These are phyloP conservation scores for Punctoribates punctum DNA, from an alignment of 2,888 invertebrate genomes.

Conservation along the genomic window DNA sequence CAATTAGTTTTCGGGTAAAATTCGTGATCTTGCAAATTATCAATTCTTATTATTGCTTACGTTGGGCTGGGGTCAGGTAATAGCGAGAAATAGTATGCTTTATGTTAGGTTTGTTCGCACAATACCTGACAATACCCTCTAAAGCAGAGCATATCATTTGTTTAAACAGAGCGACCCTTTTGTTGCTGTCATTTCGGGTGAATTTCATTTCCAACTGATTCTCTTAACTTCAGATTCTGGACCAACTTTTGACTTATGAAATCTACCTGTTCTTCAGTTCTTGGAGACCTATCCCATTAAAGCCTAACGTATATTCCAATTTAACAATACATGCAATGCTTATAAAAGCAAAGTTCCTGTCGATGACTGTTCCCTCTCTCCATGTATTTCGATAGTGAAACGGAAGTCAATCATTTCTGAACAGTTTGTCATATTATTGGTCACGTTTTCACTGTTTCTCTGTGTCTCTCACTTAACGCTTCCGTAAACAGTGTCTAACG, in stretches of 20 bases:
- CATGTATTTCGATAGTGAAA: not conserved
- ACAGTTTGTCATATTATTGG: constrained; percentile 25
- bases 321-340: constrained; percentile 14
- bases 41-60: not conserved
- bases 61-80: not conserved
- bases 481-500: constrained; percentile 11
- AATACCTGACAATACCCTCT: not conserved
- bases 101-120: constrained; percentile 13
- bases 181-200: not conserved
- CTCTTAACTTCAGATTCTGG: not conserved
- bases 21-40: constrained; percentile 34
- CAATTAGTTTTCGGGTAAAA: constrained; percentile 28
- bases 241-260: not conserved
- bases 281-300: not conserved
- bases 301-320: not conserved
- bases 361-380: not conserved
- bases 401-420: constrained; percentile 7
- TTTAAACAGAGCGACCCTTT: constrained; percentile 15
- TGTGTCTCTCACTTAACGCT: constrained; percentile 11
- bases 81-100: not conserved
- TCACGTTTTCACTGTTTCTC: constrained; percentile 14
- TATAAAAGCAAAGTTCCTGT: constrained; percentile 36
- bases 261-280: not conserved
- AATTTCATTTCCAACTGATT: not conserved
- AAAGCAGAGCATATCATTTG: constrained; percentile 10